Conservation (phyloP, 2,888 invertebrate genomes). For the Cyclophora albipunctata region DNA sequence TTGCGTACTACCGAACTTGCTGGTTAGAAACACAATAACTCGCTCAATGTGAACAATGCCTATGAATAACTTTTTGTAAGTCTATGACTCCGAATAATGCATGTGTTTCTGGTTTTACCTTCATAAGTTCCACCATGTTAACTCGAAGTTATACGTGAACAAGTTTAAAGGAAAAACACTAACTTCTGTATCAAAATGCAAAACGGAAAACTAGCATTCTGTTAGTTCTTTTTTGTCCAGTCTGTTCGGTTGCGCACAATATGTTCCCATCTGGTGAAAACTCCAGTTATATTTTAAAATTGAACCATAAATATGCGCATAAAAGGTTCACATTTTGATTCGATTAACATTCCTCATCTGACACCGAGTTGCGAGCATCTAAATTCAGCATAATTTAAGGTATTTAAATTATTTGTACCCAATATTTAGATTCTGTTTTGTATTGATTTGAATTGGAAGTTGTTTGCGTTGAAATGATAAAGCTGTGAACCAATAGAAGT, state of each 20-base stretch:
- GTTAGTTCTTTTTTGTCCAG: slow-evolving; percentile 31
- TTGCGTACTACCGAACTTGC: too few species aligned
- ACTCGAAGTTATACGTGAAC: not conserved
- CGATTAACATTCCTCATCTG: slow-evolving; percentile 38
- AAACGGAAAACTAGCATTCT: not conserved
- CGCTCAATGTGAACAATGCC: too few species aligned
- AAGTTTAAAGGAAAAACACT: not conserved
- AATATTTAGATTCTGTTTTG: slow-evolving; percentile 6
- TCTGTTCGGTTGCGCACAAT: slow-evolving; percentile 32
- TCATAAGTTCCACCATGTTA: too few species aligned
- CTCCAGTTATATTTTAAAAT: slow-evolving; percentile 35
- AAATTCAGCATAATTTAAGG: slow-evolving; percentile 32
- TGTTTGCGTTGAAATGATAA: too few species aligned
- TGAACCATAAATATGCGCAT: slow-evolving; percentile 66
- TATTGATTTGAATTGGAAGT: not conserved
- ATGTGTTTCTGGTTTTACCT: too few species aligned
- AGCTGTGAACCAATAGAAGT: too few species aligned
- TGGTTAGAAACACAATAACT: too few species aligned
- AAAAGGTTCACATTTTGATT: slow-evolving; percentile 60
- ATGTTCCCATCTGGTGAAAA: slow-evolving; percentile 34
- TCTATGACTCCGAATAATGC: too few species aligned
- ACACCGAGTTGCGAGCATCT: slow-evolving; percentile 25
- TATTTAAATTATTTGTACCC: slow-evolving; percentile 10
- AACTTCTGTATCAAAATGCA: not conserved
- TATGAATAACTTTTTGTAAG: too few species aligned